phyloP scores from a whole-genome alignment of 2,797 vertebrate species.

The Xiphorhynchus erythropygius region DNA sequence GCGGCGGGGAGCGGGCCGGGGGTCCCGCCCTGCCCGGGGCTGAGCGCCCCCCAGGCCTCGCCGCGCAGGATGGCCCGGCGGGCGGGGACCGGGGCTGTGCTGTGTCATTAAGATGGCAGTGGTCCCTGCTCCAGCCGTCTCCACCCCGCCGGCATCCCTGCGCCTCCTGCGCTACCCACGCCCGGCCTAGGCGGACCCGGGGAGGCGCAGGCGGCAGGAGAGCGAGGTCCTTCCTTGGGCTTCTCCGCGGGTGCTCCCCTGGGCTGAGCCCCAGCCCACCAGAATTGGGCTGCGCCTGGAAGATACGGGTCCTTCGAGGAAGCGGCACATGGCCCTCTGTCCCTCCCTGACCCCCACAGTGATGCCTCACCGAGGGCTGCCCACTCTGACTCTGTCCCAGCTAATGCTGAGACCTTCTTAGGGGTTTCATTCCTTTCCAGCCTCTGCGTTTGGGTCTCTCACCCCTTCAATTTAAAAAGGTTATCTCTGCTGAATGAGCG shows the following conservation, averaged over 20 bases:
- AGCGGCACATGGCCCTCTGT: not conserved
- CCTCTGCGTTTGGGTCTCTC: not conserved
- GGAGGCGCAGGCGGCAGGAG: not conserved
- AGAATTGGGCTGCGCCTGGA: not conserved
- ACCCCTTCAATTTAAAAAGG: accelerated
- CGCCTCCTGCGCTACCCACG: not conserved
- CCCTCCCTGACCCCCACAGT: not conserved
- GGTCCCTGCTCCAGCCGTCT: not conserved
- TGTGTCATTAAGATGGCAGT: slow-evolving; percentile 65
- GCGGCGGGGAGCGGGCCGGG: not conserved
- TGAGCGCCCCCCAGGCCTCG: not conserved
- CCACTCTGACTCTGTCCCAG: accelerated
- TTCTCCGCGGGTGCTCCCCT: accelerated
- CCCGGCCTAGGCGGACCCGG: not conserved
- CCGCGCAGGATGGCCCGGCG: not conserved
- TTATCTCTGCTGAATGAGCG: accelerated
- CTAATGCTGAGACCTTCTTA: not conserved
- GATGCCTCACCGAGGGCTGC: accelerated
- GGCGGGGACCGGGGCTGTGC: not conserved
- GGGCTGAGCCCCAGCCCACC: not conserved
- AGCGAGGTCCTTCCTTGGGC: not conserved
- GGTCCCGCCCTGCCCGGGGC: not conserved
- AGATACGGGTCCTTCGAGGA: not conserved
- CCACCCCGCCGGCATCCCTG: not conserved
- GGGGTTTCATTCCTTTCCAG: not conserved